phyloP scores from a whole-genome alignment of 2,113 vertebrate genomes.

The Chaetodon auriga region DNA sequence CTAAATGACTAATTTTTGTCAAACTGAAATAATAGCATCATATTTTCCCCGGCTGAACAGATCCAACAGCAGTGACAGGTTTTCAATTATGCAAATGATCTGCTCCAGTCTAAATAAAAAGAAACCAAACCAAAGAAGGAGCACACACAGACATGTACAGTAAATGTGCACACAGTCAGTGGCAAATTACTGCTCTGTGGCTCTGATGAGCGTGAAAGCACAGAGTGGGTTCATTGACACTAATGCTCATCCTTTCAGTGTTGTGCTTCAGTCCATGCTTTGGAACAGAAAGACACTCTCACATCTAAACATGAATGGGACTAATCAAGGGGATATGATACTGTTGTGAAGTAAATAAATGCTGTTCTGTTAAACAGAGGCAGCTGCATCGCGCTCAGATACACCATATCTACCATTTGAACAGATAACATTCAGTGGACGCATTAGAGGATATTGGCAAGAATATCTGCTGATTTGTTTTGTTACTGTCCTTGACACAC shows the following conservation, averaged over 20 bases:
- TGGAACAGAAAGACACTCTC: conserved; percentile 53
- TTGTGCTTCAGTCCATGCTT: conserved; percentile 31
- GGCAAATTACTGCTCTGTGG: conserved; percentile 9
- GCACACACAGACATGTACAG: conserved; percentile 4
- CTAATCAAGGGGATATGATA: conserved; percentile 51
- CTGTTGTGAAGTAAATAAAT: conserved; percentile 61
- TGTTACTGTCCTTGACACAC: conserved; percentile 56
- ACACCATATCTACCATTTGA: conserved; percentile 8
- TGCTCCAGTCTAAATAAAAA: neutral
- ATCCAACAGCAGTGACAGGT: conserved; percentile 19
- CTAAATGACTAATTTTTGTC: conserved; percentile 14
- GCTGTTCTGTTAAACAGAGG: conserved; percentile 51
- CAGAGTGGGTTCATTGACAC: conserved; percentile 55
- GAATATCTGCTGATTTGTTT: conserved; percentile 36
- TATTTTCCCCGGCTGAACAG: conserved; percentile 26
- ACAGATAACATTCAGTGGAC: conserved; percentile 13
- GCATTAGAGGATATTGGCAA: neutral
- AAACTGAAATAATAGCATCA: conserved; percentile 4
- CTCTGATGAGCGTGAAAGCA: conserved; percentile 34
- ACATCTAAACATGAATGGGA: conserved; percentile 60
- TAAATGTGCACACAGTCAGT: conserved; percentile 19
- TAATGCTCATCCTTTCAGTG: conserved; percentile 33
- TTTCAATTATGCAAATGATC: conserved; percentile 11
- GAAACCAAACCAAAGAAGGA: conserved; percentile 23
- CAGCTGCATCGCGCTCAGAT: conserved; percentile 46